Conservation (phyloP, 2,113 vertebrate species). For the Phodopus roborovskii region DNA sequence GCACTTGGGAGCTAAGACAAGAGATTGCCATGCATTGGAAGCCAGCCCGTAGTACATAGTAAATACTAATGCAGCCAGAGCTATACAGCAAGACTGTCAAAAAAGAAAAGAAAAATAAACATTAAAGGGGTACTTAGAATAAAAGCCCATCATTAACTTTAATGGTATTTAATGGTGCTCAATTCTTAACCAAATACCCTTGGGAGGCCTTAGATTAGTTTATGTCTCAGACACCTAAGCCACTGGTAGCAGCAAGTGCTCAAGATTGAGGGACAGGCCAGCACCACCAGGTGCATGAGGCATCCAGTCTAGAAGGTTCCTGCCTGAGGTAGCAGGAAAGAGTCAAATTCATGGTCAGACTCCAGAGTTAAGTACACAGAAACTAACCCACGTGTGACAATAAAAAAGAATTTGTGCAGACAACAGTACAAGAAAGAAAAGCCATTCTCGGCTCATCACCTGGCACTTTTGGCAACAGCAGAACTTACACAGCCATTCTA, state of each 20-base stretch:
- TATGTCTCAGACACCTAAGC: neutral
- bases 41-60: neutral
- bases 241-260: accelerated
- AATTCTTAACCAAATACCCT: neutral
- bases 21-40: neutral
- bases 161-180: neutral
- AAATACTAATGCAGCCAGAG: neutral
- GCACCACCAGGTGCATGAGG: neutral
- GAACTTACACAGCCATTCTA: neutral
- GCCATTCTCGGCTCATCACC: neutral
- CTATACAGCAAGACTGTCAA: neutral
- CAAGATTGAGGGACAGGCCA: neutral
- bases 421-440: neutral
- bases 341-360: neutral
- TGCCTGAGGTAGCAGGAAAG: too few relatives aligned
- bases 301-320: neutral
- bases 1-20: neutral
- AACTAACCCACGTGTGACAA: too few relatives aligned
- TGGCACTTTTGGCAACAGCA: accelerated
- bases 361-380: neutral
- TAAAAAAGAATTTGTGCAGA: neutral
- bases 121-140: neutral
- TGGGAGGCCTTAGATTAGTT: neutral
- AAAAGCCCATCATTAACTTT: neutral
- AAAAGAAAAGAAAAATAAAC: neutral